A percentile compares a stretch with the other conserved stretches of the same genome.
Evolutionary conservation across 35 echinoderm and acorn worm genomes (phyloP).

Genomic region (Amphiura filiformis): DNA sequence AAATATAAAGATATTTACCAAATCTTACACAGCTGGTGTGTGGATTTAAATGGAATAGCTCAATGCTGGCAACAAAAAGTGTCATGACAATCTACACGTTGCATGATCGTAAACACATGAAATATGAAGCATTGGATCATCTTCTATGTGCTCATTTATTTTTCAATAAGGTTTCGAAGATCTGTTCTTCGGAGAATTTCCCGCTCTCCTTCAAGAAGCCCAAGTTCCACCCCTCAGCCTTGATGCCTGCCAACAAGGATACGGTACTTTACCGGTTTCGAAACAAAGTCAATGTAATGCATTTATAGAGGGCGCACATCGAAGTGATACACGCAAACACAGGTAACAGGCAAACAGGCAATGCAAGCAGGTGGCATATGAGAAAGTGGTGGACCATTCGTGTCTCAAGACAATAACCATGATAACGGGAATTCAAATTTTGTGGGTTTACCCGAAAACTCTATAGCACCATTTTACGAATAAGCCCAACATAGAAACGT

Average conservation of each 20-base stretch:
- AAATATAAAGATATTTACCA: too few relatives aligned
- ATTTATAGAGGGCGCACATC: neutral
- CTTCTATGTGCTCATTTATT: neutral
- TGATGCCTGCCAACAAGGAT: slow-evolving; percentile 32
- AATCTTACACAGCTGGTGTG: too few relatives aligned
- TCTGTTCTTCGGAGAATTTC: neutral
- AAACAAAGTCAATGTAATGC: slow-evolving; percentile 69
- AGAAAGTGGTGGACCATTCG: slow-evolving; percentile 78
- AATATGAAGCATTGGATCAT: too few relatives aligned
- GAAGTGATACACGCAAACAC: slow-evolving; percentile 82
- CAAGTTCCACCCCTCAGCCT: slow-evolving; percentile 40
- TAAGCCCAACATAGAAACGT: too few relatives aligned
- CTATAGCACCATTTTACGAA: too few relatives aligned
- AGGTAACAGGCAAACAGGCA: too few relatives aligned
- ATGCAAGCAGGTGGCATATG: too few relatives aligned
- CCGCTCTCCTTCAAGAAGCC: slow-evolving; percentile 41
- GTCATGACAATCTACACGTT: too few relatives aligned
- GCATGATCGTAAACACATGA: too few relatives aligned
- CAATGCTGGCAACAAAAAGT: too few relatives aligned
- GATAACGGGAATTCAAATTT: slow-evolving; percentile 50
- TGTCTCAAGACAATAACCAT: slow-evolving; percentile 71
- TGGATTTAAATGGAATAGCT: too few relatives aligned
- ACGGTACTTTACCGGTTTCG: slow-evolving; percentile 48
- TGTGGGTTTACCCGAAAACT: slow-evolving; percentile 74
- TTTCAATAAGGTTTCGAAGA: slow-evolving; percentile 49